Percentiles rank a stretch among this genome's conserved stretches.
These are phyloP conservation scores for Potamilus streckersoni DNA, from an alignment of 1,140 invertebrate genomes.

Conservation along the genomic window DNA sequence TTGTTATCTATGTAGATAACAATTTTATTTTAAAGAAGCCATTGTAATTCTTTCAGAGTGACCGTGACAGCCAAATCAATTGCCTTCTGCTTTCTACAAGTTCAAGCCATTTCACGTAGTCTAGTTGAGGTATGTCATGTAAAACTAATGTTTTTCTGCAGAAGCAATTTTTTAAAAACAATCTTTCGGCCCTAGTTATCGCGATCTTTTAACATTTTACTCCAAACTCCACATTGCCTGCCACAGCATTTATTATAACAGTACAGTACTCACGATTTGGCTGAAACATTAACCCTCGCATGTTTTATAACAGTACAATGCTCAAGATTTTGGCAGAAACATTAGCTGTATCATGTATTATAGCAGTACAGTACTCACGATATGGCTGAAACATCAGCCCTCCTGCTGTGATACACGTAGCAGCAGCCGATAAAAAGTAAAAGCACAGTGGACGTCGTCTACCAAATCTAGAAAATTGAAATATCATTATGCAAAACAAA, in stretches of 20 bases:
- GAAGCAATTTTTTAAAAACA: too few species aligned
- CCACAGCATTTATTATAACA: not conserved
- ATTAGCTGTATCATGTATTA: too few species aligned
- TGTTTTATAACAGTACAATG: not conserved
- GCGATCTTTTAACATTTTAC: too few species aligned
- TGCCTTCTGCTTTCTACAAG: too few species aligned
- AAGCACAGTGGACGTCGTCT: constrained; percentile 62
- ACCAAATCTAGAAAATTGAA: constrained; percentile 72
- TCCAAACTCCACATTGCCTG: not conserved
- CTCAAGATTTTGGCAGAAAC: not conserved
- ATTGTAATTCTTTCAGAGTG: too few species aligned
- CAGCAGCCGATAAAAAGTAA: constrained; percentile 43
- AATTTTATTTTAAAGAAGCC: too few species aligned
- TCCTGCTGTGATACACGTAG: constrained; percentile 49
- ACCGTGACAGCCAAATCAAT: too few species aligned
- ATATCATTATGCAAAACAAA: not conserved
- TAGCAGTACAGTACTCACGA: not conserved
- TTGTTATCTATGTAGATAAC: too few species aligned
- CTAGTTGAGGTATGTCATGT: too few species aligned
- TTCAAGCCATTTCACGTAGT: too few species aligned
- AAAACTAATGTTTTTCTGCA: too few species aligned
- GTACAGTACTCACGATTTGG: not conserved
- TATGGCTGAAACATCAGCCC: not conserved
- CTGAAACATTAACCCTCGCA: not conserved
- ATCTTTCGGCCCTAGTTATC: too few species aligned